phyloP scores from a whole-genome alignment of 2,113 vertebrate genomes.

The Aptenodytes forsteri region DNA sequence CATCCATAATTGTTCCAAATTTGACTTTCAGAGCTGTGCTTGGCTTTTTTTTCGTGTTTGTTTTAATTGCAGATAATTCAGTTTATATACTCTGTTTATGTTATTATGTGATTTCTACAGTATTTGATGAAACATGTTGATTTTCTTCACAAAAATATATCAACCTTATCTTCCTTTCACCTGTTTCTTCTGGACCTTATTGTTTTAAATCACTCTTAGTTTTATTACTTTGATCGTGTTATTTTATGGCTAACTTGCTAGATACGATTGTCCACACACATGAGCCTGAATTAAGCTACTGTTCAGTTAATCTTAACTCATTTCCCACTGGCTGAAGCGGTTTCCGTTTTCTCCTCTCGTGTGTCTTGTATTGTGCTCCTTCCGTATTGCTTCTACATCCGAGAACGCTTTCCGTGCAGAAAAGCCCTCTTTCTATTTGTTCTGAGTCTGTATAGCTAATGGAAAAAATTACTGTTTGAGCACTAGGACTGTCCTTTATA shows the following conservation, averaged over 20 bases:
- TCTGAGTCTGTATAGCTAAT: not conserved
- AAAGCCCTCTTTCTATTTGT: not conserved
- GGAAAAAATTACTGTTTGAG: fast-evolving
- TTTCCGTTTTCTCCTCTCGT: not conserved
- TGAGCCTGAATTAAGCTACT: not conserved
- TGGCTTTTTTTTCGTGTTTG: not conserved
- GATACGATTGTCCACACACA: not conserved
- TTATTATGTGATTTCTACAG: not conserved
- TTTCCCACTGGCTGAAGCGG: not conserved
- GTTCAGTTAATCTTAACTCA: not conserved
- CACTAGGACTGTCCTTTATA: not conserved
- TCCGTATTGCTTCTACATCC: not conserved
- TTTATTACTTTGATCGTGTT: not conserved
- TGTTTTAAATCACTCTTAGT: not conserved
- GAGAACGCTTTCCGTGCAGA: not conserved
- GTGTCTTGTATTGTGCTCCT: not conserved
- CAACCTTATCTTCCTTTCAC: not conserved
- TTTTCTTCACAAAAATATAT: not conserved
- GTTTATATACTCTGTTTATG: not conserved
- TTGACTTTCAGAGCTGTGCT: not conserved
- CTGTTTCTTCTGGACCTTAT: not conserved
- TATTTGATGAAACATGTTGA: not conserved
- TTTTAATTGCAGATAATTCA: not conserved
- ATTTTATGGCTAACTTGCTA: not conserved
- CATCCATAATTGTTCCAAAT: not conserved